These are phyloP conservation scores for Saturnia japonica DNA, from an alignment of 2,888 invertebrate species.

Conservation along the genomic window DNA sequence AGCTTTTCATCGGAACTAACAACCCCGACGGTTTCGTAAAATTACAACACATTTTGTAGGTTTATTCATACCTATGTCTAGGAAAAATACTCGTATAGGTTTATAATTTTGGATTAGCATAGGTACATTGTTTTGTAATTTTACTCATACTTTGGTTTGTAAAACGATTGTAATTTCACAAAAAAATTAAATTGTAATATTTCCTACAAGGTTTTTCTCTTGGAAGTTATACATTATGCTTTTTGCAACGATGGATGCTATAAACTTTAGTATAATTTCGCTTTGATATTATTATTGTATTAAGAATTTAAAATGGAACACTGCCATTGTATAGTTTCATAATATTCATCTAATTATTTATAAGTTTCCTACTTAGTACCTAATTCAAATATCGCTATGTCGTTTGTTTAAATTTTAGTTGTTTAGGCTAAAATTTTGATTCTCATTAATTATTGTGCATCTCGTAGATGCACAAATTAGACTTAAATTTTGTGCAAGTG, in stretches of 20 bases:
- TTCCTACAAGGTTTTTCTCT: not conserved
- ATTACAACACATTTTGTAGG: too few species aligned
- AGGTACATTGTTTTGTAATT: too few species aligned
- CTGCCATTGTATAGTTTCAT: conserved; percentile 53
- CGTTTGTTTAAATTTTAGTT: not conserved
- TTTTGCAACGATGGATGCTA: conserved; percentile 9
- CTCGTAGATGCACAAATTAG: not conserved
- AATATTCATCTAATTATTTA: conserved; percentile 33
- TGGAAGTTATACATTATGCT: not conserved
- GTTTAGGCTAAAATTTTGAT: conserved; percentile 10
- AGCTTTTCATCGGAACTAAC: too few species aligned
- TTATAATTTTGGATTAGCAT: too few species aligned
- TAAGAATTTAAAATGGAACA: conserved; percentile 30
- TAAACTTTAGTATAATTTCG: conserved; percentile 11
- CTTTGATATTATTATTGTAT: conserved; percentile 15
- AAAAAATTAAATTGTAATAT: too few species aligned
- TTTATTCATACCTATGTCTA: too few species aligned
- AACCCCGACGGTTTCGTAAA: too few species aligned
- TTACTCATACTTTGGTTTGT: too few species aligned
- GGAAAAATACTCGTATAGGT: too few species aligned
- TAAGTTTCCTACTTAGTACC: conserved; percentile 26
- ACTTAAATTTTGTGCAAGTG: not conserved
- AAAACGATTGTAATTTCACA: too few species aligned
- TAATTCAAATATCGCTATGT: conserved; percentile 8
- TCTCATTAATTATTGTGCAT: conserved; percentile 14